Evolutionary conservation across 2,888 invertebrate species (phyloP).

Genomic region (Exephanes ischioxanthus): DNA sequence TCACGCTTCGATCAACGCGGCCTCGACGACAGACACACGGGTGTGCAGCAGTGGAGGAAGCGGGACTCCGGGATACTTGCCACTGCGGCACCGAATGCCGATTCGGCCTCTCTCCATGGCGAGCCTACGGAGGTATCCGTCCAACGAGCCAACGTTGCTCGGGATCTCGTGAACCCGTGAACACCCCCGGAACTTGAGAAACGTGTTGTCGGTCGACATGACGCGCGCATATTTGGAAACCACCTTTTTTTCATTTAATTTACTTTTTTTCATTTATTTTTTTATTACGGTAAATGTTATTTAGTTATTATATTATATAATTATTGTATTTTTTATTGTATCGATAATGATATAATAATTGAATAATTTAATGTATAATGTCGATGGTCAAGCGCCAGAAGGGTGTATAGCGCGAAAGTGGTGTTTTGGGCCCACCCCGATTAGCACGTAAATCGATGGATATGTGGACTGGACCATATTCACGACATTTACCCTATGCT

Average conservation of each 20-base stretch:
- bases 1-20: constrained; percentile 83
- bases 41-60: constrained; percentile 17
- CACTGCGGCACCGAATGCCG: constrained; percentile 41
- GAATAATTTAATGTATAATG: too few relatives aligned
- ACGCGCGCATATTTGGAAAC: neutral
- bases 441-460: too few relatives aligned
- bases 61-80: constrained; percentile 52
- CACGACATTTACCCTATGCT: too few relatives aligned
- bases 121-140: constrained; percentile 16
- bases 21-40: constrained; percentile 62
- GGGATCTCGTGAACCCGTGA: neutral
- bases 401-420: too few relatives aligned
- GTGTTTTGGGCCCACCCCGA: too few relatives aligned
- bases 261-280: neutral
- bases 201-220: neutral
- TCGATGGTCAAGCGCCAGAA: too few relatives aligned
- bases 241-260: neutral
- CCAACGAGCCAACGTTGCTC: constrained; percentile 5
- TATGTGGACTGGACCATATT: too few relatives aligned
- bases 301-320: neutral
- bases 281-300: neutral
- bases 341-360: neutral
- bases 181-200: neutral
- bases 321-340: neutral
- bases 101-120: constrained; percentile 29